phyloP scores from a whole-genome alignment of 2,888 invertebrate species.

The Nasonia oneida region DNA sequence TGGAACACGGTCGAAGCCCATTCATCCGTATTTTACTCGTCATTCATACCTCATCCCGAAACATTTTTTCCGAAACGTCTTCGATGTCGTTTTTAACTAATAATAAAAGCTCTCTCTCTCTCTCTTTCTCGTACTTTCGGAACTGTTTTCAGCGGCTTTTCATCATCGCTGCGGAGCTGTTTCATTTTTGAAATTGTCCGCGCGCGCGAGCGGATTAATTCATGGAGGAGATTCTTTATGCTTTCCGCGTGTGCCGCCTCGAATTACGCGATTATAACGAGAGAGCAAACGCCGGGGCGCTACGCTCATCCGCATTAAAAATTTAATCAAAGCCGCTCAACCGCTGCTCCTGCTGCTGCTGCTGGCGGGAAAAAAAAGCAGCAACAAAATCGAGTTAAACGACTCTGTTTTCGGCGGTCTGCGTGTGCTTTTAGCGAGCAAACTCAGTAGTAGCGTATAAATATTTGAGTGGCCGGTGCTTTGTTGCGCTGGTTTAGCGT shows the following conservation, averaged over 20 bases:
- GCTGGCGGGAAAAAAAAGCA: not conserved
- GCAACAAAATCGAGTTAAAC: not conserved
- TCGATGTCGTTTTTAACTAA: not conserved
- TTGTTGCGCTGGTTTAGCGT: not conserved
- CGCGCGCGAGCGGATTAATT: not conserved
- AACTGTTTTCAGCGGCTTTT: not conserved
- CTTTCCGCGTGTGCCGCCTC: not conserved
- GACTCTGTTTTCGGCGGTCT: not conserved
- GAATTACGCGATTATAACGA: slow-evolving; percentile 1
- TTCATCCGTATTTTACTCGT: not conserved
- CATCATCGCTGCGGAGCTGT: not conserved
- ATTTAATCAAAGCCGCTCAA: slow-evolving; percentile 6
- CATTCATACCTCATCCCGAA: not conserved
- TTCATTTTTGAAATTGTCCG: not conserved
- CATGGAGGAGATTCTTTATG: not conserved
- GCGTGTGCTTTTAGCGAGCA: not conserved
- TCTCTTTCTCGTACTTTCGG: not conserved
- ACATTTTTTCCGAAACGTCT: not conserved
- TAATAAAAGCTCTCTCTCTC: not conserved
- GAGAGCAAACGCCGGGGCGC: not conserved
- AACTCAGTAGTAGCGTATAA: not conserved
- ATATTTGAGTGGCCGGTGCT: not conserved
- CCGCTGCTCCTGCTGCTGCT: not conserved
- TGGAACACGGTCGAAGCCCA: not conserved
- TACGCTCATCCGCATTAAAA: slow-evolving; percentile 3